phyloP scores from a whole-genome alignment of 2,888 invertebrate species.

The Helobdella robusta region DNA sequence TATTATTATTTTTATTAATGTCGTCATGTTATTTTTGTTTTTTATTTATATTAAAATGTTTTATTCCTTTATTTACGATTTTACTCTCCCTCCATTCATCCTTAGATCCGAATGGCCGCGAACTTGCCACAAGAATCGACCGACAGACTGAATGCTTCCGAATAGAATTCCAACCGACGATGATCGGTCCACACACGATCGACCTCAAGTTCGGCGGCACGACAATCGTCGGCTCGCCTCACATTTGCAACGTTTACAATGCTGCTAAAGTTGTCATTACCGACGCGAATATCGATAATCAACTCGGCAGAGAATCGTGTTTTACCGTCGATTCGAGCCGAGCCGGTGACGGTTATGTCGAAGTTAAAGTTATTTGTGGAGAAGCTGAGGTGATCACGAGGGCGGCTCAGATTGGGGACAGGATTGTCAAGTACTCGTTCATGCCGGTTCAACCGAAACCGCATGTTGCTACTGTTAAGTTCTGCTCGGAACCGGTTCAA shows the following conservation, averaged over 20 bases:
- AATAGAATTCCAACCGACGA: conserved; percentile 65
- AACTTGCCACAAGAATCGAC: neutral
- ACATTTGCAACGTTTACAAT: conserved; percentile 86
- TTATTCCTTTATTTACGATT: too few species aligned
- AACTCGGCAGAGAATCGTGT: conserved; percentile 41
- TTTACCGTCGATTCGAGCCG: conserved; percentile 74
- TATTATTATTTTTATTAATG: too few species aligned
- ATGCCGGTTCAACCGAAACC: conserved; percentile 75
- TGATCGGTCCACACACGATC: conserved; percentile 77
- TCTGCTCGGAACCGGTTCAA: conserved; percentile 52
- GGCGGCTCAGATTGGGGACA: conserved; percentile 69
- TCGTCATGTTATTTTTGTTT: too few species aligned
- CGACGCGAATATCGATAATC: conserved; percentile 39
- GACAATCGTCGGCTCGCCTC: conserved; percentile 79
- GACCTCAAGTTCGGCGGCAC: conserved; percentile 84
- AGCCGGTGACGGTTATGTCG: conserved; percentile 72
- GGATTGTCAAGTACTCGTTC: conserved; percentile 64
- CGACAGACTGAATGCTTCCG: neutral
- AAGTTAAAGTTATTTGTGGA: conserved; percentile 49
- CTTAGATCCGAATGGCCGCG: too few species aligned
- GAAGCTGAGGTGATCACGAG: conserved; percentile 73
- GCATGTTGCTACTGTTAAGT: conserved; percentile 76
- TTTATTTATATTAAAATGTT: too few species aligned
- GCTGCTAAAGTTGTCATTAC: conserved; percentile 69
- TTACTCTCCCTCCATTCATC: too few species aligned